Base-by-base conservation (phyloP, 2,113 vertebrate genomes). In the Recurvirostra avosetta region DNA sequence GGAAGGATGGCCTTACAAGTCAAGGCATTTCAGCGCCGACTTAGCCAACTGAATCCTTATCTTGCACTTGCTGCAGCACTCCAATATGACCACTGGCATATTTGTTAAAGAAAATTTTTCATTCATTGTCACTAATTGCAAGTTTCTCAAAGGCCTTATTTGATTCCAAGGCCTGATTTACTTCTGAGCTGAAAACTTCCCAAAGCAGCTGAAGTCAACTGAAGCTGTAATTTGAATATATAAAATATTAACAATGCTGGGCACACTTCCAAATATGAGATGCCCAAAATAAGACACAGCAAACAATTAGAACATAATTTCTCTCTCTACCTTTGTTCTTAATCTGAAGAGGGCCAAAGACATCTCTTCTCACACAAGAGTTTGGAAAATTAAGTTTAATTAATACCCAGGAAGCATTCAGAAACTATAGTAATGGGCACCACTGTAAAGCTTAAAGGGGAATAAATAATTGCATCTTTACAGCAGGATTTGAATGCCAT, bases 361-460 rank as follows among this genome's bases (percentile, higher is more conserved):
- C 76, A 81, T 93, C 23, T 86, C 63, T 50, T 86, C 52, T 86
- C 61, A 76, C 38, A 76, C 15, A 92, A 74, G 27, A 84, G 47
- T 85, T 94, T 63, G 27, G 61, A 92, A 96, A 95, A 94, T 49
- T 63, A 90, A 74, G 53, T 86, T 95, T 95, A 92, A 96, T 95
- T 93, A 93, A 75, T 72, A 91, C 7, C 19, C 8, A 0, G 45
- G 43, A 94, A 96, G 56, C 65, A 81, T 68, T 92, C 73, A 95
- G 53, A 68, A 93, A 50, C 80, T 65, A 68, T 4, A 92, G 86
- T 52, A 92, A 90, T 66, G 76, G 65, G 65, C 0, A 0, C 40
- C 61, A 78, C 83, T 78, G 65, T 81, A 95, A 89, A 85, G 72
- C 76, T 92, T 65, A 82, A 34, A 84, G n/a, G 19, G 12, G 72